Conservation (phyloP, 1,140 invertebrate species). For the Heterodera carotae region DNA sequence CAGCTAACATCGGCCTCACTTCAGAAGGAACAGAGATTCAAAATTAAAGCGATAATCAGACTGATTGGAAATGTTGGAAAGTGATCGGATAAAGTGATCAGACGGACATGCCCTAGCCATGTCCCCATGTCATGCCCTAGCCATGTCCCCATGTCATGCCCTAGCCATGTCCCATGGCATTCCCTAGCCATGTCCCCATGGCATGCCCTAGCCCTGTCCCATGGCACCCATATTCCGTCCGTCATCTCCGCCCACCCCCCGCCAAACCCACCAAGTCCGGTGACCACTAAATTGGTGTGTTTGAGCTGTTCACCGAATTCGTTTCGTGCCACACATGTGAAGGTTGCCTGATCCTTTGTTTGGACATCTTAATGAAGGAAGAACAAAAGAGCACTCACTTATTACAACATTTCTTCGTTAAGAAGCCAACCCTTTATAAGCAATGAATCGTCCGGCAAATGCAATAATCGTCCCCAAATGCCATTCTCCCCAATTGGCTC, state of each 20-base stretch:
- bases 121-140: too few relatives aligned
- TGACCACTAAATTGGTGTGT: constrained; percentile 66
- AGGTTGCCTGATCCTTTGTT: constrained; percentile 58
- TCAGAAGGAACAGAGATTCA: not conserved
- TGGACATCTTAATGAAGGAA: constrained; percentile 54
- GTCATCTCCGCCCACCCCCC: too few relatives aligned
- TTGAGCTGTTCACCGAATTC: constrained; percentile 66
- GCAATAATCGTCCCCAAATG: constrained; percentile 50
- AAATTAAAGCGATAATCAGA: not conserved
- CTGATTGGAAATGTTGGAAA: not conserved
- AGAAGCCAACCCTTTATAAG: constrained; percentile 41
- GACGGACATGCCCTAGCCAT: not conserved
- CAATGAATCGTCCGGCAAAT: constrained; percentile 56
- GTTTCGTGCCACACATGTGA: constrained; percentile 68
- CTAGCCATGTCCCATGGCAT: too few relatives aligned
- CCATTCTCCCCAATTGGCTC: constrained; percentile 47
- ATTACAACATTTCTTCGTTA: too few relatives aligned
- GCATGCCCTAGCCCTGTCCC: too few relatives aligned
- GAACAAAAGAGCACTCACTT: too few relatives aligned
- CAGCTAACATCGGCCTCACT: constrained; percentile 57
- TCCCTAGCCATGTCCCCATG: too few relatives aligned
- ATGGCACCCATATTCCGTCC: too few relatives aligned
- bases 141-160: too few relatives aligned
- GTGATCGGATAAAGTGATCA: not conserved
- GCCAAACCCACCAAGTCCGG: constrained; percentile 67